These are phyloP conservation scores for Gorsachius goisagi DNA, from an alignment of 2,113 vertebrate genomes.

Conservation along the genomic window DNA sequence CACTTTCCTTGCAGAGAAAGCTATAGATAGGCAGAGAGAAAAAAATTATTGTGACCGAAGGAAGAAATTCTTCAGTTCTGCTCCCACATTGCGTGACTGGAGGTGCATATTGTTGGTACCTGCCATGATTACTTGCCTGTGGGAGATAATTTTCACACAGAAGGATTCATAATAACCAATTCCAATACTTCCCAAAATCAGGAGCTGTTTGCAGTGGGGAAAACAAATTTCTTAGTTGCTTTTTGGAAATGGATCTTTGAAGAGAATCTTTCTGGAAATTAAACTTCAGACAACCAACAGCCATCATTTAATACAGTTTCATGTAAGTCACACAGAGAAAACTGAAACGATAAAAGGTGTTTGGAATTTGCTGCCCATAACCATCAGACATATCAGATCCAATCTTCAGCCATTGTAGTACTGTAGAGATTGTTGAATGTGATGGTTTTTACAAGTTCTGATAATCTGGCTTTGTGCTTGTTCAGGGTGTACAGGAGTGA, in stretches of 20 bases:
- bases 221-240: background rate
- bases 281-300: background rate
- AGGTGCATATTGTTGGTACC: constrained; percentile 6
- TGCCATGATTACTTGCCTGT: constrained; percentile 8
- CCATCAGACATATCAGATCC: background rate
- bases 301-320: background rate
- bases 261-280: background rate
- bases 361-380: background rate
- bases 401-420: background rate
- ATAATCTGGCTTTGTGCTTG: background rate
- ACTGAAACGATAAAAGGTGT: background rate
- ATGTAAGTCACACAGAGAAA: background rate
- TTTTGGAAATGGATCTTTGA: background rate
- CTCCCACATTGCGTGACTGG: background rate
- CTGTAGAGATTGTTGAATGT: background rate
- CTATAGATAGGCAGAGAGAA: background rate
- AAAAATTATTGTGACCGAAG: background rate
- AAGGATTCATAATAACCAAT: background rate
- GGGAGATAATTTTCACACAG: background rate
- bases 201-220: background rate
- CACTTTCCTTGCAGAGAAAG: constrained; percentile 9
- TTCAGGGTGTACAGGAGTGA: background rate
- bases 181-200: background rate
- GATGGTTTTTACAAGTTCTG: background rate
- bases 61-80: constrained; percentile 22